Conservation (phyloP, 2,113 vertebrate genomes). For the Gallinago paraguaiae region DNA sequence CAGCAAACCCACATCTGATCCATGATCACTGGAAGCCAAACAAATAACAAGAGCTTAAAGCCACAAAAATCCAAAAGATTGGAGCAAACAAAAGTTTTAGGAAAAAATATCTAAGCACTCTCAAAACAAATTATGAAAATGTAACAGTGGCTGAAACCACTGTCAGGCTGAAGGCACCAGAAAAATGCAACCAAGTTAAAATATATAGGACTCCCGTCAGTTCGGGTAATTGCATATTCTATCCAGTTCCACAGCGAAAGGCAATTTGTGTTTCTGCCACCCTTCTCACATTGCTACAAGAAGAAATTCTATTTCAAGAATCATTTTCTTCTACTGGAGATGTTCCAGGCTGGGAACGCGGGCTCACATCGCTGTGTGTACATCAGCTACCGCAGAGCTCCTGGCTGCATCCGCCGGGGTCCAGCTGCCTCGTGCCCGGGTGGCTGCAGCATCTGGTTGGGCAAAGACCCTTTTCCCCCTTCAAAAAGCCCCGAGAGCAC, state of each 20-base stretch:
- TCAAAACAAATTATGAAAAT: neutral
- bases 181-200: neutral
- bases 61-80: neutral
- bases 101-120: neutral
- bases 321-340: neutral
- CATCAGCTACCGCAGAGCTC: neutral
- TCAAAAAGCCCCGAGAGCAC: neutral
- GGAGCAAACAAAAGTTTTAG: neutral
- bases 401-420: rapidly evolving
- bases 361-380: rapidly evolving
- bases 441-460: neutral
- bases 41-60: neutral
- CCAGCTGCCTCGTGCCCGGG: neutral
- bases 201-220: neutral
- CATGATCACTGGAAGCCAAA: neutral
- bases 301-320: slow-evolving; percentile 49
- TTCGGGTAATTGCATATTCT: slow-evolving; percentile 15
- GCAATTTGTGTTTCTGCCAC: slow-evolving; percentile 16
- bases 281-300: neutral
- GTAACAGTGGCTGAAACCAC: neutral
- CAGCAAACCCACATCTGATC: neutral
- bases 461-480: neutral
- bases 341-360: neutral
- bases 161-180: neutral
- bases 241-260: neutral